Evolutionary conservation across 2,113 vertebrate genomes (phyloP).

Genomic region (Dipodomys merriami): DNA sequence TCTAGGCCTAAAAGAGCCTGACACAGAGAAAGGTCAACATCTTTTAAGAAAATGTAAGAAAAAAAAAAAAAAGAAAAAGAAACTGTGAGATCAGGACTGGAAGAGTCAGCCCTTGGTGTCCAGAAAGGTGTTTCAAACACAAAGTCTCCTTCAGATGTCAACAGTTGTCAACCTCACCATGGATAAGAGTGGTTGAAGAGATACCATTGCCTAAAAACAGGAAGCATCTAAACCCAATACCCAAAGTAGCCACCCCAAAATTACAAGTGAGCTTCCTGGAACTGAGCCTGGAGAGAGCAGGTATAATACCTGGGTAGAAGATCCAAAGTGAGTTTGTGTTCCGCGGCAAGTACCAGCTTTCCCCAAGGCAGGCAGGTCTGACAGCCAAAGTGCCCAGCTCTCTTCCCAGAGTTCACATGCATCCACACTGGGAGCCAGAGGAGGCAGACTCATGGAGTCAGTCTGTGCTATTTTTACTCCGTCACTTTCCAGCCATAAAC

Average conservation of each 20-base stretch:
- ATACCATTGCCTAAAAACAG: neutral
- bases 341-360: neutral
- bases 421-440: neutral
- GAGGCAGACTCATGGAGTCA: slow-evolving; percentile 42
- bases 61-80: too few species aligned
- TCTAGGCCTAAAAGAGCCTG: neutral
- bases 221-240: neutral
- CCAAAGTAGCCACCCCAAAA: neutral
- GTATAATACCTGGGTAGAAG: neutral
- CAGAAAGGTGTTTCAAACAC: neutral
- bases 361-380: neutral
- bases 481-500: slow-evolving; percentile 74
- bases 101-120: neutral
- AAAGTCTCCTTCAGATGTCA: neutral
- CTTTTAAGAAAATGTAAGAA: neutral
- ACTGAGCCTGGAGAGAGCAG: neutral
- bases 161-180: neutral
- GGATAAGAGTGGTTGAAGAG: neutral
- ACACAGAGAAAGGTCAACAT: neutral
- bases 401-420: neutral
- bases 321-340: neutral
- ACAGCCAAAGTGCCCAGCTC: neutral
- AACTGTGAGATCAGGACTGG: too few species aligned
- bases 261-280: neutral
- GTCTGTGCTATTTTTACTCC: slow-evolving; percentile 64